Conservation (phyloP, 2,113 vertebrate genomes). For the Colius striatus region DNA sequence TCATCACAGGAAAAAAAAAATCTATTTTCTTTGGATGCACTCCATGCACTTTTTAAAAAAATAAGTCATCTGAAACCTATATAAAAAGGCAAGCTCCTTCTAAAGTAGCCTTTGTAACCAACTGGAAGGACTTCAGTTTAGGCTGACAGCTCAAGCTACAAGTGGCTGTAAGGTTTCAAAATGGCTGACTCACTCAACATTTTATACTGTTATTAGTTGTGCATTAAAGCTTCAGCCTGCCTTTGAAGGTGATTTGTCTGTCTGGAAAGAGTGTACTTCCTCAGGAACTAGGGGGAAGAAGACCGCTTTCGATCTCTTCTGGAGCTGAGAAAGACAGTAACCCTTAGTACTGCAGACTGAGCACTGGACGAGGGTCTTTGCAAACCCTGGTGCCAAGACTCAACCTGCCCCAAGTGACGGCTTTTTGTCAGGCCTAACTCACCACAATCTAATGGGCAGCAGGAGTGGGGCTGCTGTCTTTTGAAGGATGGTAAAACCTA, state of each 20-base stretch:
- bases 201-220: neutral
- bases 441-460: neutral
- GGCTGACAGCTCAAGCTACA: neutral
- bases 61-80: slow-evolving; percentile 67
- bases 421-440: neutral
- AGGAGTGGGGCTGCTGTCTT: neutral
- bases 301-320: neutral
- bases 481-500: neutral
- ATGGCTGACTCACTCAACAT: neutral
- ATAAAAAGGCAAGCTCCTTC: slow-evolving; percentile 55
- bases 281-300: neutral
- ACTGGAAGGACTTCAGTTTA: slow-evolving; percentile 29
- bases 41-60: slow-evolving; percentile 71
- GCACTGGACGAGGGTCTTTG: neutral
- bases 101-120: slow-evolving; percentile 48
- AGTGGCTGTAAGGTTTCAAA: neutral
- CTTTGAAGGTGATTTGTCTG: neutral
- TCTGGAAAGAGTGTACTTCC: neutral
- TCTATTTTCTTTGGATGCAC: slow-evolving; percentile 73
- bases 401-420: neutral
- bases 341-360: neutral
- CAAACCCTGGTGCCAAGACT: neutral
- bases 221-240: neutral
- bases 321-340: neutral
- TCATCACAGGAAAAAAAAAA: slow-evolving; percentile 59